Conservation (phyloP, 2,113 vertebrate genomes). For the Calonectris borealis region DNA sequence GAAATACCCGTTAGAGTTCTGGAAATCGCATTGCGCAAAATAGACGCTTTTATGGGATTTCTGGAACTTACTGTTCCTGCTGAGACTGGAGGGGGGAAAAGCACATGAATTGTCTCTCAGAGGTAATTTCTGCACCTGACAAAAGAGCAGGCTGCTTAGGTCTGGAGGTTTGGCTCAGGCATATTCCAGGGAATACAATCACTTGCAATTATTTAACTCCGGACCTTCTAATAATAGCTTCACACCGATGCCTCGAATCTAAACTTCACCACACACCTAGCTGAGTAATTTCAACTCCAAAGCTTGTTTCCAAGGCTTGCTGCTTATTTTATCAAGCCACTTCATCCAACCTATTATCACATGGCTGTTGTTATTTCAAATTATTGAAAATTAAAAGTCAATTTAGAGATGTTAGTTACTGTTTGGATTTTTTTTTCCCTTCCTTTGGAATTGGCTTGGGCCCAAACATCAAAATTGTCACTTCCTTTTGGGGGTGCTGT, state of each 20-base stretch:
- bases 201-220: not conserved
- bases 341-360: not conserved
- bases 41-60: not conserved
- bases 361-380: not conserved
- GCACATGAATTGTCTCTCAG: not conserved
- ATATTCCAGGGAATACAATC: not conserved
- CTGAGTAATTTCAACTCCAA: not conserved
- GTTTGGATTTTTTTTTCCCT: not conserved
- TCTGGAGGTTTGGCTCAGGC: not conserved
- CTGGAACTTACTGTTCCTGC: not conserved
- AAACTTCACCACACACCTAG: not conserved
- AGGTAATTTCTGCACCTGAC: not conserved
- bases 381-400: not conserved
- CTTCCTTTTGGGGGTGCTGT: not conserved
- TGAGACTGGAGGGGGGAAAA: not conserved
- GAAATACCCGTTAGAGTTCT: not conserved
- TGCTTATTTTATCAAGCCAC: not conserved
- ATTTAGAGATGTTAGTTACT: not conserved
- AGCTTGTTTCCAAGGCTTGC: not conserved
- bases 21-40: constrained; percentile 3
- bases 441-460: not conserved
- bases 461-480: not conserved
- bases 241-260: not conserved
- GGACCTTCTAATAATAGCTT: not conserved
- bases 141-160: not conserved